Conservation (phyloP, 2,888 invertebrate genomes). For the Meiosimyza platycephala region DNA sequence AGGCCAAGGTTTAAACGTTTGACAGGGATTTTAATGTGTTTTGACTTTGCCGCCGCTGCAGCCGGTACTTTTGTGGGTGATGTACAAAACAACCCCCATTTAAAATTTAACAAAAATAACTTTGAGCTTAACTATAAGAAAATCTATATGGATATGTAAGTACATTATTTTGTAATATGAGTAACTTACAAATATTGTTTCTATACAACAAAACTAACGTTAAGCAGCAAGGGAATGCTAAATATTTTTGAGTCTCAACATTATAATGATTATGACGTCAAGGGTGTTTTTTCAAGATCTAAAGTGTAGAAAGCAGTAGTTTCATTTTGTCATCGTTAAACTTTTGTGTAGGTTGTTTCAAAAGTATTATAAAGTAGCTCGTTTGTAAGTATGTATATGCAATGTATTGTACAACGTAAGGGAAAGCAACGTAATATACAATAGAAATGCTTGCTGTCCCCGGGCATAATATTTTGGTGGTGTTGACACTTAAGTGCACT, state of each 20-base stretch:
- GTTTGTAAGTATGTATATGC: too few species aligned
- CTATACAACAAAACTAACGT: neutral
- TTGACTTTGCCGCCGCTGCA: neutral
- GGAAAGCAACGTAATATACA: too few species aligned
- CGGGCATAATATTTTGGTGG: too few species aligned
- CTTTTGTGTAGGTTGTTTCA: too few species aligned
- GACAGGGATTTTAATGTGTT: neutral
- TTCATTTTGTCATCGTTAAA: too few species aligned
- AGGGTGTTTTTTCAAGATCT: neutral
- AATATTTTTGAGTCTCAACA: neutral
- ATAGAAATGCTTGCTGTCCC: too few species aligned
- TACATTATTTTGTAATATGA: slow-evolving; percentile 1
- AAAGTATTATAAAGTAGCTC: too few species aligned
- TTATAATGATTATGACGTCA: slow-evolving; percentile 20
- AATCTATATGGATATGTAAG: too few species aligned
- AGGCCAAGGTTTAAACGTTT: slow-evolving; percentile 20
- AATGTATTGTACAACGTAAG: too few species aligned
- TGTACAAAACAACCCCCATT: neutral
- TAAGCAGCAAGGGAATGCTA: too few species aligned
- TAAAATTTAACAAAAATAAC: neutral
- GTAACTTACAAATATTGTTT: neutral
- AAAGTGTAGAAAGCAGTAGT: too few species aligned
- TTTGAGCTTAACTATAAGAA: neutral
- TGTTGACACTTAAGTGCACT: too few species aligned
- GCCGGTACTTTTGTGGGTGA: neutral